Evolutionary conservation across 2,113 vertebrate species (phyloP).

Genomic region (Rousettus leschenaultii): DNA sequence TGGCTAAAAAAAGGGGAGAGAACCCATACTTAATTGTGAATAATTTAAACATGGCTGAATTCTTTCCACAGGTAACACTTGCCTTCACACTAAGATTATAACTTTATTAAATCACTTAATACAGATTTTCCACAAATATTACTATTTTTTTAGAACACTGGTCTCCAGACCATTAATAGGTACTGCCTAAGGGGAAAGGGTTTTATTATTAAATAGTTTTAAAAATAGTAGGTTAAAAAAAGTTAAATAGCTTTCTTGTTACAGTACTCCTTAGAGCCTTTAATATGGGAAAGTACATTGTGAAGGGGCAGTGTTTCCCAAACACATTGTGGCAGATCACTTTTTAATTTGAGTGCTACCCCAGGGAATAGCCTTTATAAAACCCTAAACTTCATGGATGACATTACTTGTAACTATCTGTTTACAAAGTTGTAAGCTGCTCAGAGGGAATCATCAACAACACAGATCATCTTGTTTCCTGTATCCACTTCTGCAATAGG

Average conservation of each 20-base stretch:
- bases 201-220: background rate
- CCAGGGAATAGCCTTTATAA: background rate
- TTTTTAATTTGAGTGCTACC: background rate
- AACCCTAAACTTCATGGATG: background rate
- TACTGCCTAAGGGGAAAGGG: background rate
- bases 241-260: background rate
- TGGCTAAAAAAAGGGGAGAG: background rate
- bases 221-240: background rate
- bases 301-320: background rate
- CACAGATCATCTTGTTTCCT: background rate
- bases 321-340: background rate
- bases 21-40: background rate
- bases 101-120: background rate
- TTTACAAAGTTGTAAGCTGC: background rate
- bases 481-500: background rate
- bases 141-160: background rate
- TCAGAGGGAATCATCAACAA: background rate
- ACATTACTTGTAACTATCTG: background rate
- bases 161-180: background rate
- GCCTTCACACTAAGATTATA: background rate
- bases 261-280: background rate
- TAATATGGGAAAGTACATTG: background rate
- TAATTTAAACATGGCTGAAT: background rate
- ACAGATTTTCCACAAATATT: background rate
- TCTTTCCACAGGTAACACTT: background rate